Conservation (phyloP, 2,113 vertebrate genomes). For the Coryphaenoides rupestris region DNA sequence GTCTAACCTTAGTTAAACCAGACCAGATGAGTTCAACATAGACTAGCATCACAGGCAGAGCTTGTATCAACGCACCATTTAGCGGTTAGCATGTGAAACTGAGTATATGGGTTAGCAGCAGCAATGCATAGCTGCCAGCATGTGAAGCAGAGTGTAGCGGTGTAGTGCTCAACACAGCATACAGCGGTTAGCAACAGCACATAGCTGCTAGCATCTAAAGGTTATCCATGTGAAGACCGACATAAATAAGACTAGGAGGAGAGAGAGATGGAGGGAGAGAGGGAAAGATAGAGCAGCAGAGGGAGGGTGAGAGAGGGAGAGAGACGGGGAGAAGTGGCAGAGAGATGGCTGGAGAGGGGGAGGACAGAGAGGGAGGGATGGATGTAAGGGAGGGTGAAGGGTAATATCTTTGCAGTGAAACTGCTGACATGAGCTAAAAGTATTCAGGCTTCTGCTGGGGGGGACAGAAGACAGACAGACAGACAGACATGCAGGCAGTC, state of each 20-base stretch:
- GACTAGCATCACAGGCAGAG: too few species aligned
- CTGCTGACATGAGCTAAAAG: slow-evolving; percentile 47
- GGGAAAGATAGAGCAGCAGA: neutral
- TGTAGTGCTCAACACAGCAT: too few species aligned
- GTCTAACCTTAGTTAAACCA: too few species aligned
- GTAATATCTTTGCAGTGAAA: slow-evolving; percentile 24
- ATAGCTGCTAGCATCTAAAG: neutral
- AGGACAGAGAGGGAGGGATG: neutral
- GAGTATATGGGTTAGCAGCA: too few species aligned
- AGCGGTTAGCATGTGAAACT: too few species aligned
- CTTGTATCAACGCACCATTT: too few species aligned
- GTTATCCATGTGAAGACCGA: slow-evolving; percentile 41
- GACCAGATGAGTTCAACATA: too few species aligned
- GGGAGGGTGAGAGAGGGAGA: neutral
- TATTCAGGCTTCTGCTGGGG: slow-evolving; percentile 19
- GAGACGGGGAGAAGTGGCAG: neutral
- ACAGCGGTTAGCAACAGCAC: too few species aligned
- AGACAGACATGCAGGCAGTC: neutral
- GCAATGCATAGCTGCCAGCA: too few species aligned
- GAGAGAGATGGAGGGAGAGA: neutral
- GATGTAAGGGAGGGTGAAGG: slow-evolving; percentile 6
- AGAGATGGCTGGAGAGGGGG: slow-evolving; percentile 13
- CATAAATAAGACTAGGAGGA: slow-evolving; percentile 12
- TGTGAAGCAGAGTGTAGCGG: too few species aligned
- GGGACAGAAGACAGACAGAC: neutral